A percentile compares a stretch with the other conserved stretches of the same genome.
These are phyloP conservation scores for Carposina sasakii DNA, from an alignment of 1,140 invertebrate genomes.

Conservation along the genomic window DNA sequence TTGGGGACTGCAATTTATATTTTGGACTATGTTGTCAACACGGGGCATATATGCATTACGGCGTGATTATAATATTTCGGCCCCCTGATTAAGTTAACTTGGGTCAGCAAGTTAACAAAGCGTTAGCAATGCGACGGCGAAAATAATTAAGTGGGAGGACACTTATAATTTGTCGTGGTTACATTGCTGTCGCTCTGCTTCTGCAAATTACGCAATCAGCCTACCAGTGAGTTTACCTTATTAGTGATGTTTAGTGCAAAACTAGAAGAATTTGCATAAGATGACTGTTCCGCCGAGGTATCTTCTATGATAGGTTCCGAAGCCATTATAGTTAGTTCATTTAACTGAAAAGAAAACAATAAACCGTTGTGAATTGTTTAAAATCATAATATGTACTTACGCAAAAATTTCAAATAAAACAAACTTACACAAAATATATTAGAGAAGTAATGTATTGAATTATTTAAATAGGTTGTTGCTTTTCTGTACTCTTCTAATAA, in stretches of 20 bases:
- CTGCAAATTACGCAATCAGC: background rate
- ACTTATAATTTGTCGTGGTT: no score
- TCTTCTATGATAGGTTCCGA: constrained; percentile 42
- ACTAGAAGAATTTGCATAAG: constrained; percentile 46
- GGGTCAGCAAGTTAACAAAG: no score
- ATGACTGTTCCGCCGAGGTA: constrained; percentile 44
- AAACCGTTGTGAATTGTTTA: constrained; percentile 3
- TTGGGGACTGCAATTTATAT: no score
- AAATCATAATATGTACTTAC: no score
- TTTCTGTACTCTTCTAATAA: constrained; percentile 76
- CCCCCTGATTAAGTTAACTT: no score
- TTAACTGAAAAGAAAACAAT: constrained; percentile 49
- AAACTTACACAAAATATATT: constrained; percentile 76
- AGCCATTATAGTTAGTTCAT: constrained; percentile 38
- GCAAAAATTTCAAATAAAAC: no score
- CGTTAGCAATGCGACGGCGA: no score
- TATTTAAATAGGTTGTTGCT: constrained; percentile 76
- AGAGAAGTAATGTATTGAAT: constrained; percentile 74
- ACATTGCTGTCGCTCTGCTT: no score
- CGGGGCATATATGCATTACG: no score
- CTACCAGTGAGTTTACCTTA: constrained; percentile 40
- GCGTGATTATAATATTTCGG: no score
- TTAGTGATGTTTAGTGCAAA: constrained; percentile 49
- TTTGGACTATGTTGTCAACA: no score
- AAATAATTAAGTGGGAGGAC: no score